phyloP scores from a whole-genome alignment of 2,797 vertebrate species.

The Atherinosoma microstoma region DNA sequence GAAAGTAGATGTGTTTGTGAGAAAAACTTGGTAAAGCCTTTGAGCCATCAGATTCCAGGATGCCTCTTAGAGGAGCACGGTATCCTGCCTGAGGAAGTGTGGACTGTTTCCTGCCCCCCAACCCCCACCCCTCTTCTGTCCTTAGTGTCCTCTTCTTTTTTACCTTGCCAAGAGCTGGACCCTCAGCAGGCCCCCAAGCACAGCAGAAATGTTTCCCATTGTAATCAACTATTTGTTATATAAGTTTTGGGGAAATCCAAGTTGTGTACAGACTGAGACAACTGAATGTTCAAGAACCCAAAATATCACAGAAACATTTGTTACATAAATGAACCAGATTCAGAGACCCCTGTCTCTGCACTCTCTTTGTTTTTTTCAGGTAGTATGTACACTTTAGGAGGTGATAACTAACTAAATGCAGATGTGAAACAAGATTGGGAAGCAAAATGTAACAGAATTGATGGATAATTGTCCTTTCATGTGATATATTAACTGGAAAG shows the following conservation, averaged over 20 bases:
- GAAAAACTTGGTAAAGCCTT: conserved; percentile 53
- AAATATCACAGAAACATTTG: not conserved
- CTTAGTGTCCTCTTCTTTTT: conserved; percentile 60
- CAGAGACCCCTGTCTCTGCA: not conserved
- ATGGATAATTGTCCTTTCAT: no score
- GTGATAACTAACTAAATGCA: no score
- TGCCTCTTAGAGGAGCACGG: conserved; percentile 75
- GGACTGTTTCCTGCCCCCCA: conserved; percentile 75
- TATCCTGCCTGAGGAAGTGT: conserved; percentile 84
- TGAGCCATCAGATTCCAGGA: conserved; percentile 78
- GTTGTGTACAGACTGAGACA: not conserved
- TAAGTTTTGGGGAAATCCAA: not conserved
- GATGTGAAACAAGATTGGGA: no score
- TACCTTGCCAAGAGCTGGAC: conserved; percentile 57
- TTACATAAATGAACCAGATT: not conserved
- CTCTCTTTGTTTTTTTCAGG: not conserved
- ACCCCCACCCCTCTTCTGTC: conserved; percentile 44
- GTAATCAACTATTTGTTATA: not conserved
- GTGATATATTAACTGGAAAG: no score
- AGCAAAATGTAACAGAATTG: no score
- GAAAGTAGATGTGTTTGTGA: conserved; percentile 54
- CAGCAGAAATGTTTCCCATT: conserved; percentile 1
- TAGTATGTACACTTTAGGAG: no score
- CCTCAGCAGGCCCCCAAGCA: conserved; percentile 30
- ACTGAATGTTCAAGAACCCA: not conserved